Evolutionary conservation across 30 jellyfish, hydroid and myxozoan genomes (phyloP), one percentile per base, ranked within the genome.

Genomic region (Cassiopea andromeda): DNA sequence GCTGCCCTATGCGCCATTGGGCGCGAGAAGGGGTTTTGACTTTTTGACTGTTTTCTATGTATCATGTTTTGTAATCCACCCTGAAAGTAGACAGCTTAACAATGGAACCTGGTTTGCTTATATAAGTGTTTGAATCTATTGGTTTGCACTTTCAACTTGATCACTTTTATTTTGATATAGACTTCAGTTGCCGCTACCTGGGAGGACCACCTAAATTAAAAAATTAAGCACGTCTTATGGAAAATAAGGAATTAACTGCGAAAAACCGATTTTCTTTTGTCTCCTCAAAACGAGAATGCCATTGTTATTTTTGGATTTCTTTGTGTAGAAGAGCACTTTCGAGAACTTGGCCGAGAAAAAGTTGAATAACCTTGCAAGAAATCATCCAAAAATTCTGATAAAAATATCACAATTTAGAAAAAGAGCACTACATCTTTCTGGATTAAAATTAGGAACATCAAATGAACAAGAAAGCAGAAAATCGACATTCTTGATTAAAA

Each of bases 231-330:
- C 0, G 73, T 64, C 73, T 64, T 70, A 1, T 70, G 1, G 54
- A 70, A 70, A 70, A 70, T 70, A 16, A 6, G 79, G 79, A 70
- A 70, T 70, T 70, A 70, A 70, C 54, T 70, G 79, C 2, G 50
- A 70, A 70, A 70, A 70, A 70, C 79, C 79, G 79, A 70, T 70
- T 70, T 70, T 70, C 79, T 43, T 70, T 70, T 70, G 79, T 70
- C 54, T 43, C 50, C 1, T 43, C 79, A 19, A 16, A 70, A 43
- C 79, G 79, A 70, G 79, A 38, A 9, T 15, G 79, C 79, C 16
- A 70, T 70, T 70, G 79, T 70, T 38, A 70, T 70, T 70, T 70
- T 70, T 19, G 79, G 27, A 70, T 18, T 54, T 70, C 79, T 70
- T 70, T 70, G 79, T 70, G 79, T 70, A 70, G 1, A 43, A 12